phyloP scores from a whole-genome alignment of 2,888 invertebrate genomes.

The Strigamia crassipes region DNA sequence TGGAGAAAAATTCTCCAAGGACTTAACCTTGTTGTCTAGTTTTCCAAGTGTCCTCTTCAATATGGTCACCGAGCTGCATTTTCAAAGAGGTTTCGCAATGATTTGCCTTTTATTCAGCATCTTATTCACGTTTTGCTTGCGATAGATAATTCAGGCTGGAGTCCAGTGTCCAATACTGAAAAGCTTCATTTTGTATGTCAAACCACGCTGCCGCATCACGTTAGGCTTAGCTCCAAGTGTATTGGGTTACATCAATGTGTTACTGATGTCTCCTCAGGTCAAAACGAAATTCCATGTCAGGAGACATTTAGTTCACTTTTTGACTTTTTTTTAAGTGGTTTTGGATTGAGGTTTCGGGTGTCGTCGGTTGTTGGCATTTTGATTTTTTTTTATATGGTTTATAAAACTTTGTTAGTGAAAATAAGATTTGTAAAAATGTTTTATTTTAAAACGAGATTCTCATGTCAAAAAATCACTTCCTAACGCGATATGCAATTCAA shows the following conservation, averaged over 20 bases:
- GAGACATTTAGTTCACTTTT: slow-evolving; percentile 15
- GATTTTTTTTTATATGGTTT: neutral
- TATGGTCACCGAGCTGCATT: slow-evolving; percentile 11
- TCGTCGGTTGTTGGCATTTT: neutral
- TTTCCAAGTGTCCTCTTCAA: slow-evolving; percentile 20
- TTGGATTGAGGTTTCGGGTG: neutral
- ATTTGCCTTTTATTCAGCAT: slow-evolving; percentile 40
- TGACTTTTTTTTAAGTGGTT: neutral
- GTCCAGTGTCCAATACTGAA: slow-evolving; percentile 1
- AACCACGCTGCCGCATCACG: slow-evolving; percentile 17
- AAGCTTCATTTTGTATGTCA: slow-evolving; percentile 33
- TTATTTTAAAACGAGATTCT: too few relatives aligned
- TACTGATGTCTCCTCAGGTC: slow-evolving; percentile 29
- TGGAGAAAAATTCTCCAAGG: slow-evolving; percentile 6
- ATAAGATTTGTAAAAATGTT: too few relatives aligned
- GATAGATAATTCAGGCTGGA: slow-evolving; percentile 5
- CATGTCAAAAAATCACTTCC: too few relatives aligned
- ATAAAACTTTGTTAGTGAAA: neutral
- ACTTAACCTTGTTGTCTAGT: slow-evolving; percentile 34
- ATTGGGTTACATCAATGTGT: slow-evolving; percentile 38
- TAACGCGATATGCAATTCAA: too few relatives aligned
- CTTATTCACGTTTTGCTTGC: slow-evolving; percentile 33
- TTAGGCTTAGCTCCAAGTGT: slow-evolving; percentile 27
- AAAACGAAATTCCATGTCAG: slow-evolving; percentile 18
- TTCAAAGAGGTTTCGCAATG: slow-evolving; percentile 28